A percentile compares a stretch with the other conserved stretches of the same genome.
These are phyloP conservation scores for Melanophora roralis DNA, from an alignment of 2,888 invertebrate genomes.

Conservation along the genomic window DNA sequence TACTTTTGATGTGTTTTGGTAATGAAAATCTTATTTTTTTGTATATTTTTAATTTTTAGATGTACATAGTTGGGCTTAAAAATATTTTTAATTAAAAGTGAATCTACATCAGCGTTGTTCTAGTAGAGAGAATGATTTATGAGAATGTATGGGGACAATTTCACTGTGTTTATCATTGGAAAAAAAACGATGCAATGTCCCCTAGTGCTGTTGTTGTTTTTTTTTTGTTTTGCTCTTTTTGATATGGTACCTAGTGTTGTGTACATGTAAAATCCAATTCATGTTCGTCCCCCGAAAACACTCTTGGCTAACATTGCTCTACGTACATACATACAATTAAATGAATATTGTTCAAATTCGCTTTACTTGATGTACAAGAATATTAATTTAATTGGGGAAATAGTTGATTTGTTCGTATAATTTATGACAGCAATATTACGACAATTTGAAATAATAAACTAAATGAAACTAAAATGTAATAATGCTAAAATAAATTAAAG, in stretches of 20 bases:
- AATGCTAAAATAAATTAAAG: background rate
- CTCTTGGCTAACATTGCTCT: too few relatives aligned
- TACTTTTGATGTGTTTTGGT: constrained; percentile 46
- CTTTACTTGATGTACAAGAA: constrained; percentile 40
- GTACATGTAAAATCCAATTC: too few relatives aligned
- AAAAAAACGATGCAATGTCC: too few relatives aligned
- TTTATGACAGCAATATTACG: constrained; percentile 43
- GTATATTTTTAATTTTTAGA: constrained; percentile 3
- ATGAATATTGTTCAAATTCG: constrained; percentile 32
- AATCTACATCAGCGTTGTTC: too few relatives aligned
- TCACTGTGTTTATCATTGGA: too few relatives aligned
- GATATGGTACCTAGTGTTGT: too few relatives aligned
- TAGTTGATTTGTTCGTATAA: constrained; percentile 42
- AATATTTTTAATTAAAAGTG: constrained; percentile 23
- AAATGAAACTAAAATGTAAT: background rate
- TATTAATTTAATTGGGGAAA: constrained; percentile 54
- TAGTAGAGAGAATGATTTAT: too few relatives aligned
- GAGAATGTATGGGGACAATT: too few relatives aligned
- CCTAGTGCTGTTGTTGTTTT: too few relatives aligned
- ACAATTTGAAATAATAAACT: background rate
- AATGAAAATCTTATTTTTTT: constrained; percentile 47
- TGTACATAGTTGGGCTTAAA: background rate
- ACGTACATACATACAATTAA: too few relatives aligned
- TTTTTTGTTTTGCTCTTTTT: too few relatives aligned
- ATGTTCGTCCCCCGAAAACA: too few relatives aligned